Evolutionary conservation across 2,797 vertebrate species (phyloP).

Genomic region (Lutjanus argentimaculatus): DNA sequence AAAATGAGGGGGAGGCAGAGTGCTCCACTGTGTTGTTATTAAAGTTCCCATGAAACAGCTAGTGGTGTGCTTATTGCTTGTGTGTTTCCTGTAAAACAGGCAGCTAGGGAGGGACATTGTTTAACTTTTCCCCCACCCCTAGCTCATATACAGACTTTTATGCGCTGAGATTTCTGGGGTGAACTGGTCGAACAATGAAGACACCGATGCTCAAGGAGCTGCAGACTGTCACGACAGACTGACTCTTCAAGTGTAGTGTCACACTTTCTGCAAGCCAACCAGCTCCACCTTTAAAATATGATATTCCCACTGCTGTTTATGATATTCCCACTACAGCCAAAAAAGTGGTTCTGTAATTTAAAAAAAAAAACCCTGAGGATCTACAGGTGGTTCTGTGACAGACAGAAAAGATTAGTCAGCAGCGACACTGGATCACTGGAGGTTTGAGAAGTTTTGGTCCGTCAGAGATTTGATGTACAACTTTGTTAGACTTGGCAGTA

Average conservation of each 20-base stretch:
- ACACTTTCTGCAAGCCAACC: constrained; percentile 27
- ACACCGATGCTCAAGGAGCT: constrained; percentile 1
- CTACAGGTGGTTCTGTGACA: constrained; percentile 25
- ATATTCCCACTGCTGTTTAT: constrained; percentile 32
- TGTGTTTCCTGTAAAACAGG: no score
- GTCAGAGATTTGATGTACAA: constrained; percentile 38
- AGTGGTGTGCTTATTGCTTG: no score
- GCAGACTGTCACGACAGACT: background rate
- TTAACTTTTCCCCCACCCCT: no score
- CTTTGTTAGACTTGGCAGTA: constrained; percentile 39
- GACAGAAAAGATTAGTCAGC: constrained; percentile 34
- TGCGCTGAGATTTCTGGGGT: constrained; percentile 13
- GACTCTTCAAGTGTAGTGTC: constrained; percentile 11
- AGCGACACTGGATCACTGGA: constrained; percentile 24
- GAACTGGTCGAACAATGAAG: background rate
- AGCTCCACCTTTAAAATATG: constrained; percentile 37
- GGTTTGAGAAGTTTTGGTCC: constrained; percentile 27
- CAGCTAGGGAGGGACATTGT: no score
- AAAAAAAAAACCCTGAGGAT: constrained; percentile 18
- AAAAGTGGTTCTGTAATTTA: background rate
- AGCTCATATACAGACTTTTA: background rate
- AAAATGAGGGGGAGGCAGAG: no score
- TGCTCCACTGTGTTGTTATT: no score
- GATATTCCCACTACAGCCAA: constrained; percentile 21
- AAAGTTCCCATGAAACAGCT: no score